Base-by-base conservation (phyloP, 2,113 vertebrate species). In the Daubentonia madagascariensis region DNA sequence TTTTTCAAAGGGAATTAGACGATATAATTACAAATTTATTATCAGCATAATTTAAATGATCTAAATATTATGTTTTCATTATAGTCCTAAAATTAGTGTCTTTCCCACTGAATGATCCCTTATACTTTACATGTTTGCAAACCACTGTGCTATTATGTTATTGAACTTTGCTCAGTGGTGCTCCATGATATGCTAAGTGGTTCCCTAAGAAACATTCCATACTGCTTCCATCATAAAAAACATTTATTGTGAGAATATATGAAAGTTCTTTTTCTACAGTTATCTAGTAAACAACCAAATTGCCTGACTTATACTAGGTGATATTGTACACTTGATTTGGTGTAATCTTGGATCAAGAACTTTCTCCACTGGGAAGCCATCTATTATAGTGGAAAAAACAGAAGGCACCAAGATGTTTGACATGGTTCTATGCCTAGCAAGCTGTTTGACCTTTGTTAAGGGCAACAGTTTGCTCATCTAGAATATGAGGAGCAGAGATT, bases 381-480 rank as follows among this genome's bases (percentile, higher is more conserved):
- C 76, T 88, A 30, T 68, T 79, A 37, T 9, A 57, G 30, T 40
- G 20, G n/a, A 61, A 50, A 59, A 35, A 89, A 88, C 8, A 85
- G 22, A 45, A 59, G 23, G 5, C 75, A 76, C 2, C 57, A 48
- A 65, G 16, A 85, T 87, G 75, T 90, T 84, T 48, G 52, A 75
- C 5, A 17, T 50, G 25, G 2, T 85, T 95, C 50, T 91, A 28
- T n/a, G 73, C 32, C 43, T 89, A 67, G 87, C 13, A 81, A 68
- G 76, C 57, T 89, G 8, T 84, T 70, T 96, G 50, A 87, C 48
- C 54, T 96, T 96, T 92, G 8, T 75, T 61, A 50, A 97, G 59
- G 45, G 4, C 67, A 94, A 9, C 2, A 18, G 16, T 81, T 93
- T 83, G 17, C 17, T 93, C 45, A n/a, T 91, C 28, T 89, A 48